These are phyloP conservation scores for Hipparchia sbordonii DNA, from an alignment of 2,888 invertebrate genomes.

Conservation along the genomic window DNA sequence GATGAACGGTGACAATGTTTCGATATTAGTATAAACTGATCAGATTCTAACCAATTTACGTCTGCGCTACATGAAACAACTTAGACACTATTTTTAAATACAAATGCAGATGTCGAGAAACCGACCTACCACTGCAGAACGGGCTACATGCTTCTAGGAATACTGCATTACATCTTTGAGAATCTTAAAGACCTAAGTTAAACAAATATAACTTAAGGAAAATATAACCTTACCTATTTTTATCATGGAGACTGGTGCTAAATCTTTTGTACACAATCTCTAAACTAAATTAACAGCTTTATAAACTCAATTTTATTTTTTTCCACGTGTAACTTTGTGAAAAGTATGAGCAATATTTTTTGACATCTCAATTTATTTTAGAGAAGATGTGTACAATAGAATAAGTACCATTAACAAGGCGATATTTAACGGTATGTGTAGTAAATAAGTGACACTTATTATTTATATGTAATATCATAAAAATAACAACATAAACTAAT, in stretches of 20 bases:
- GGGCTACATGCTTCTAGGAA: constrained; percentile 51
- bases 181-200: constrained; percentile 43
- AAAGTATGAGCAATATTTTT: too few species aligned
- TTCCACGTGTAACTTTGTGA: too few species aligned
- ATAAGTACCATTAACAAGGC: constrained; percentile 44
- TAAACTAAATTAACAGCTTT: too few species aligned
- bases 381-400: too few species aligned
- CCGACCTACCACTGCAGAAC: constrained; percentile 47
- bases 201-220: constrained; percentile 47
- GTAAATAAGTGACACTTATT: constrained; percentile 50
- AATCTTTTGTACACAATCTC: too few species aligned
- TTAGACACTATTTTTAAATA: constrained; percentile 38
- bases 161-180: constrained; percentile 59
- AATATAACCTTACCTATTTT: constrained; percentile 49
- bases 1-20: not conserved
- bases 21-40: not conserved
- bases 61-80: constrained; percentile 28
- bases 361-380: too few species aligned
- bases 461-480: constrained; percentile 56
- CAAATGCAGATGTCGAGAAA: constrained; percentile 60
- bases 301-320: too few species aligned
- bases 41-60: constrained; percentile 17
- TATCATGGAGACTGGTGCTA: constrained; percentile 44
- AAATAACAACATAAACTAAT: constrained; percentile 55
- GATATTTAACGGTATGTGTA: constrained; percentile 45